Evolutionary conservation across 2,888 invertebrate genomes (phyloP), one percentile per base, ranked within the genome.

Genomic region (Myopa tessellatipennis): DNA sequence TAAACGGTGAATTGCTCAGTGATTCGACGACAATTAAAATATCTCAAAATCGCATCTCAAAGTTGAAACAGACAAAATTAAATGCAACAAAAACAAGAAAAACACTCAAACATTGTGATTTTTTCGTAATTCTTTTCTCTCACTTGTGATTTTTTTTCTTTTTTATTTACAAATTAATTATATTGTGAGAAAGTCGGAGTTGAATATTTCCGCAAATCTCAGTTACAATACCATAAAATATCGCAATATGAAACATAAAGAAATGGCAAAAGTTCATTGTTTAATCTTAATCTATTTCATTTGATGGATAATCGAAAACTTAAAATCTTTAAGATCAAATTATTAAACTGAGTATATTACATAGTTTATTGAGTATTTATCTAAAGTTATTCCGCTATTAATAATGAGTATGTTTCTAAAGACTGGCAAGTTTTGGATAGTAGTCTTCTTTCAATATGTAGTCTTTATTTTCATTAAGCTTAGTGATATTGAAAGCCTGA

Each of bases 1-100:
- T 75, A 75, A 69, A 26, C 60, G 38, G 60, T 26, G n/a, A 69
- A 40, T 38, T 74, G 40, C 69, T 75, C 60, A 75, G 45, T 75
- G 69, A 45, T 40, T 75, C 60, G 40, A 45, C 69, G 60, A 69
- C 26, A 26, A 26, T 26, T 75, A 40, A 68, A 58, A 68, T 60
- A n/a, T n/a, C 18, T 65, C 74, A 36, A 36, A 74, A 74, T 6
- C 10, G 55, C 10, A 55, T n/a, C 5, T 55, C 45, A 45, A 45
- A 45, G 45, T 10, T 6, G 45, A 45, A 6, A 45, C 45, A 45
- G 45, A 45, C 45, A 45, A 45, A 45, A 45, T 45, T 45, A 45
- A 45, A 8, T 16, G 5, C 36, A 14, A 26, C 34, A 16, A 36
- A 65, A 65, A 26, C 34, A 36, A 16, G 12, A 65, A 8, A 38